Evolutionary conservation across 2,797 vertebrate species (phyloP).

Genomic region (Oryzias sinensis): DNA sequence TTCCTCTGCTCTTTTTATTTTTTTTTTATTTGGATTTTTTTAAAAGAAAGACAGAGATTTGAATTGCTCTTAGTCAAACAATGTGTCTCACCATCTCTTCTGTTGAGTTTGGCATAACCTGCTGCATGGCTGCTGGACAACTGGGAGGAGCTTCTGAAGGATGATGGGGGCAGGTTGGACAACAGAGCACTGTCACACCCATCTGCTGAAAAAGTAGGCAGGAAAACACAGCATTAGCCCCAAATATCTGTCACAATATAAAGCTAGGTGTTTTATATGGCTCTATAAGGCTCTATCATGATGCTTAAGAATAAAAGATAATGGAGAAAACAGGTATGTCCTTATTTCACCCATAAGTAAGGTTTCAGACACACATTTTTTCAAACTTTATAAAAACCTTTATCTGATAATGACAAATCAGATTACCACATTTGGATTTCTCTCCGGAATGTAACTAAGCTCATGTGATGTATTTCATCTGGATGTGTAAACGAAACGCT

Average conservation of each 20-base stretch:
- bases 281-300: too few species aligned
- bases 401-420: too few species aligned
- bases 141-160: constrained; percentile 77
- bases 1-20: background rate
- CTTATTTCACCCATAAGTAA: too few species aligned
- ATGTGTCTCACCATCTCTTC: constrained; percentile 65
- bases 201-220: constrained; percentile 50
- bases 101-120: constrained; percentile 74
- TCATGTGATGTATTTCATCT: too few species aligned
- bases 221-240: background rate
- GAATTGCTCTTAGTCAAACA: background rate
- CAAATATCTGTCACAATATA: background rate
- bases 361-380: too few species aligned
- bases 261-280: too few species aligned
- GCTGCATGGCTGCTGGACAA: constrained; percentile 68
- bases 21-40: background rate
- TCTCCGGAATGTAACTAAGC: too few species aligned
- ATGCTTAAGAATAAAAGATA: too few species aligned
- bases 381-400: too few species aligned
- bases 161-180: constrained; percentile 56
- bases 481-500: too few species aligned
- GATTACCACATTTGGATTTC: too few species aligned
- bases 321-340: too few species aligned
- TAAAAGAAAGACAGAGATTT: background rate
- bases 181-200: constrained; percentile 70